These are phyloP conservation scores for Leuciscus idus DNA, from an alignment of 2,113 vertebrate genomes.

Conservation along the genomic window DNA sequence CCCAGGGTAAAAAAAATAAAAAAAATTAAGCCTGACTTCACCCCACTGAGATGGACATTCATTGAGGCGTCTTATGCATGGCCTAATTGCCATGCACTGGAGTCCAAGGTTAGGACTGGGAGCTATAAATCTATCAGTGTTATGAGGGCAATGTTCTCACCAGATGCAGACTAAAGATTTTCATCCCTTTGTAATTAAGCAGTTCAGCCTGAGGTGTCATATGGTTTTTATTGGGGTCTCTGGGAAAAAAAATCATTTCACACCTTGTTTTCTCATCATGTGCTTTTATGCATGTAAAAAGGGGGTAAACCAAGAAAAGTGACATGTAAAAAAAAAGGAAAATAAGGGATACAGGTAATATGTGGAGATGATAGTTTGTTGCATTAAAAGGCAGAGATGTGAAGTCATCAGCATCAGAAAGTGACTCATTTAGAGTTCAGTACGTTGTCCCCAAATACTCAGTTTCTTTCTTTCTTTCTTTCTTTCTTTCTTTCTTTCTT, in stretches of 20 bases:
- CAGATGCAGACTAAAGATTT: slow-evolving; percentile 83
- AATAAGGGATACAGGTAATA: slow-evolving; percentile 16
- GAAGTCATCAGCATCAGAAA: slow-evolving; percentile 57
- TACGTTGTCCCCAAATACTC: slow-evolving; percentile 48
- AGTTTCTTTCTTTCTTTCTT: slow-evolving; percentile 60
- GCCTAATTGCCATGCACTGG: slow-evolving; percentile 75
- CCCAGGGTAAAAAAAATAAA: slow-evolving; percentile 56
- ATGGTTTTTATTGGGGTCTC: slow-evolving; percentile 79
- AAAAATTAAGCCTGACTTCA: slow-evolving; percentile 55
- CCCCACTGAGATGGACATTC: slow-evolving; percentile 65
- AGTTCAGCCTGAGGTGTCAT: slow-evolving; percentile 79
- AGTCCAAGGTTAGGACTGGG: slow-evolving; percentile 72
- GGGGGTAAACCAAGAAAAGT: slow-evolving; percentile 53
- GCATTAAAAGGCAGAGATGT: slow-evolving; percentile 63
- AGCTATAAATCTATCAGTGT: slow-evolving; percentile 80
- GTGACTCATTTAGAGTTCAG: slow-evolving; percentile 65
- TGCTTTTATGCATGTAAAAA: slow-evolving; percentile 69
- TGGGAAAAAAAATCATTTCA: slow-evolving; percentile 78
- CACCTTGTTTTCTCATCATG: slow-evolving; percentile 86
- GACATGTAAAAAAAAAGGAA: slow-evolving; percentile 47
- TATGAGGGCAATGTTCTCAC: slow-evolving; percentile 79
- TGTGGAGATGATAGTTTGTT: slow-evolving; percentile 67
- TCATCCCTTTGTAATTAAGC: slow-evolving; percentile 86
- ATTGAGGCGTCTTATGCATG: slow-evolving; percentile 69
- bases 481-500: slow-evolving; percentile 59